Conservation (phyloP, 2,888 invertebrate species). For the Meiosimyza platycephala region DNA sequence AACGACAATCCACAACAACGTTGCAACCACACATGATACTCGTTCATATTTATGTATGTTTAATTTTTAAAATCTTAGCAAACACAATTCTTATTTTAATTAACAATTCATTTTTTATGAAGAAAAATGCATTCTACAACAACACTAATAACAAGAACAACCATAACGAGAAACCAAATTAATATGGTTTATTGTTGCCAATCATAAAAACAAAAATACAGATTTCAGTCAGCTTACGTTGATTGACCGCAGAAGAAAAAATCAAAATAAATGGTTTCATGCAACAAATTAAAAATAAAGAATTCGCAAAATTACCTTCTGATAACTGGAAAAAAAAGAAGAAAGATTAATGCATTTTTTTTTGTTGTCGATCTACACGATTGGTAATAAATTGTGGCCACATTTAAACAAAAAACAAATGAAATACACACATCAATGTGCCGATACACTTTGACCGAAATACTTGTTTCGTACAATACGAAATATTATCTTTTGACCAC, state of each 20-base stretch:
- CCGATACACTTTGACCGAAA: neutral
- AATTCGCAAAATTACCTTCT: too few relatives aligned
- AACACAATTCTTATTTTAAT: slow-evolving; percentile 27
- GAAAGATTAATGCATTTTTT: too few relatives aligned
- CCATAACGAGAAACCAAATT: neutral
- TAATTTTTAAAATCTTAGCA: neutral
- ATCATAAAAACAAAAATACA: slow-evolving; percentile 1
- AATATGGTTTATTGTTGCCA: slow-evolving; percentile 18
- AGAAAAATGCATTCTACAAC: too few relatives aligned
- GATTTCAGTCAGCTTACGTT: neutral
- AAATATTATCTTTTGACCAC: neutral
- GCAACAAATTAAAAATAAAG: too few relatives aligned
- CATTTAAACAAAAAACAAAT: neutral
- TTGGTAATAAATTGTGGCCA: slow-evolving; percentile 8
- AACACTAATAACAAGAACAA: neutral
- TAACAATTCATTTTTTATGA: slow-evolving; percentile 19
- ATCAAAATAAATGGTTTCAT: neutral
- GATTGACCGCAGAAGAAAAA: neutral
- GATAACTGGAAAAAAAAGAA: too few relatives aligned
- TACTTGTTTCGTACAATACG: neutral
- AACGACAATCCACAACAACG: neutral
- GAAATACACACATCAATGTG: neutral
- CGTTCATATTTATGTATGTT: too few relatives aligned
- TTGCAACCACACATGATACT: too few relatives aligned
- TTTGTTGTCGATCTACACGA: neutral